These are phyloP conservation scores for Oligia fasciuncula DNA, from an alignment of 2,888 invertebrate genomes.

Conservation along the genomic window DNA sequence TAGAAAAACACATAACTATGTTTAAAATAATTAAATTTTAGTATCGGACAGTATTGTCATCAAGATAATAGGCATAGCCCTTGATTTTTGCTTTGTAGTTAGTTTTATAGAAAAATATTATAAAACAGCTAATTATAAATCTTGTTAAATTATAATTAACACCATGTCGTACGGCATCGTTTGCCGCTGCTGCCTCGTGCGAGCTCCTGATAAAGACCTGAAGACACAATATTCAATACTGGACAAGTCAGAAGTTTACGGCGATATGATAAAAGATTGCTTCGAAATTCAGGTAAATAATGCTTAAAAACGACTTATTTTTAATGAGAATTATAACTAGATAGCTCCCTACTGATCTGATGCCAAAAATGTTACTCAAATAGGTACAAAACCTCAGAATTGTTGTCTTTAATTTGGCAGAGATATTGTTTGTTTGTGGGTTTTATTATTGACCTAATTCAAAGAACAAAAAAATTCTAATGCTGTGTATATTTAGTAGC, in stretches of 20 bases:
- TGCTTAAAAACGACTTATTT: neutral
- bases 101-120: conserved; percentile 13
- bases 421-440: neutral
- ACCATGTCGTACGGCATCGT: conserved; percentile 71
- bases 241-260: conserved; percentile 80
- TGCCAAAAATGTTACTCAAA: neutral
- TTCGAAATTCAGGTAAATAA: conserved; percentile 84
- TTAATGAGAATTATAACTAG: neutral
- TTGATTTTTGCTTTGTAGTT: neutral
- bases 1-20: neutral
- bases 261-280: conserved; percentile 85
- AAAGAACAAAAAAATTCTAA: neutral
- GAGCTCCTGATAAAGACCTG: conserved; percentile 82
- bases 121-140: neutral
- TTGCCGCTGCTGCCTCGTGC: conserved; percentile 81
- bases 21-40: neutral
- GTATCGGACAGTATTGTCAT: conserved; percentile 38
- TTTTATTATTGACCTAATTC: conserved; percentile 20
- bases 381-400: neutral
- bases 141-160: conserved; percentile 1
- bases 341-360: neutral
- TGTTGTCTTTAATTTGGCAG: neutral
- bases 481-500: neutral
- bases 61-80: conserved; percentile 14
- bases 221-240: conserved; percentile 75